Evolutionary conservation across 2,888 invertebrate genomes (phyloP).

Genomic region (Hermaeophaga mercurialis): DNA sequence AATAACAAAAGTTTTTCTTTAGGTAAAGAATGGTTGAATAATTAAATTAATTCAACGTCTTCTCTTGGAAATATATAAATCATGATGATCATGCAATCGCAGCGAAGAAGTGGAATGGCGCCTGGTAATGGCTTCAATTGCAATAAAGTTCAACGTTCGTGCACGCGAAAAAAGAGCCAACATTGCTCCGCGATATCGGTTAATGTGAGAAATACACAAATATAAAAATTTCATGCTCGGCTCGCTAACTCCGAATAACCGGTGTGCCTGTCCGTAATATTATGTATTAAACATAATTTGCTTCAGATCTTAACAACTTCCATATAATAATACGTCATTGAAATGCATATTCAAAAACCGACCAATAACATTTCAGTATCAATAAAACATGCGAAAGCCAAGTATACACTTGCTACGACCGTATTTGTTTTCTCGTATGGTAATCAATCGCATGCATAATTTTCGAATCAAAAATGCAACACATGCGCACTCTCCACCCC

Average conservation of each 20-base stretch:
- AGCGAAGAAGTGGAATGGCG: constrained; percentile 30
- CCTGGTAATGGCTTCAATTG: constrained; percentile 32
- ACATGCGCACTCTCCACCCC: constrained; percentile 22
- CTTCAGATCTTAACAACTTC: constrained; percentile 41
- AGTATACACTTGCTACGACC: constrained; percentile 25
- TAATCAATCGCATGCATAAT: constrained; percentile 35
- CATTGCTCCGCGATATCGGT: constrained; percentile 20
- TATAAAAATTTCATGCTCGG: constrained; percentile 37
- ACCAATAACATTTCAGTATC: constrained; percentile 35
- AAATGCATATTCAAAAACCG: constrained; percentile 32
- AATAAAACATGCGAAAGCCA: constrained; percentile 31
- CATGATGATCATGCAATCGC: constrained; percentile 23
- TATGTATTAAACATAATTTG: constrained; percentile 40
- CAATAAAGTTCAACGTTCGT: constrained; percentile 36
- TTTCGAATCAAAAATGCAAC: constrained; percentile 33
- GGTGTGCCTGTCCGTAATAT: constrained; percentile 36
- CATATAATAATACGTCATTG: constrained; percentile 40
- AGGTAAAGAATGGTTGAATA: constrained; percentile 1
- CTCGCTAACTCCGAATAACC: constrained; percentile 33
- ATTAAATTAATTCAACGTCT: constrained; percentile 24
- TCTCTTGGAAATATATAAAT: constrained; percentile 23
- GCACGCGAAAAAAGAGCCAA: constrained; percentile 29
- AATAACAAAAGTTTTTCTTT: background rate
- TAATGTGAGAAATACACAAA: constrained; percentile 39
- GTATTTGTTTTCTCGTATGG: constrained; percentile 35